Percentiles rank a stretch among this genome's conserved stretches.
Conservation (phyloP, 2,797 vertebrate species). For the Enteromius viviparus region DNA sequence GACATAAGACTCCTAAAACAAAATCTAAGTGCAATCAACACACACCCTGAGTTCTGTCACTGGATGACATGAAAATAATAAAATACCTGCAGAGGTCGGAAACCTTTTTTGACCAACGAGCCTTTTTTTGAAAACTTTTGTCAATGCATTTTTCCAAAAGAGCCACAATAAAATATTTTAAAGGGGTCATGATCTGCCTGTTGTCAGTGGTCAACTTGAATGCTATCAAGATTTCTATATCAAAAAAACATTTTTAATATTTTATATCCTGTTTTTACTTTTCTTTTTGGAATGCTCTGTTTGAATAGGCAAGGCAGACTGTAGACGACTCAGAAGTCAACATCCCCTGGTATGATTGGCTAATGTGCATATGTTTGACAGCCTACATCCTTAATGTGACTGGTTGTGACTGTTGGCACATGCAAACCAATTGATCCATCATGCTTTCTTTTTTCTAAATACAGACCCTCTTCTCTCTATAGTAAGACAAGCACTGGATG, state of each 20-base stretch:
- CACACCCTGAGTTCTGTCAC: neutral
- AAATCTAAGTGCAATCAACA: neutral
- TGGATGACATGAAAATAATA: neutral
- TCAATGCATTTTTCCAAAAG: neutral
- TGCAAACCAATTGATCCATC: no score
- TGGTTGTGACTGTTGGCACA: no score
- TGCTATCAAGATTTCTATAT: neutral
- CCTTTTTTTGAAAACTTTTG: neutral
- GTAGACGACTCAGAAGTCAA: neutral
- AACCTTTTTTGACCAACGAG: neutral
- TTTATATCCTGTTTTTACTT: neutral
- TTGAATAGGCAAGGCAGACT: neutral
- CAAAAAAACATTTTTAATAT: no score
- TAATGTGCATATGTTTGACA: neutral
- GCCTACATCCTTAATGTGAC: neutral
- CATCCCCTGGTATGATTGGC: neutral
- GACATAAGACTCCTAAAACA: slow-evolving; percentile 25
- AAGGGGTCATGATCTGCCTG: neutral
- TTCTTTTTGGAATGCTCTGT: neutral
- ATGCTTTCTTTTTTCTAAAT: no score
- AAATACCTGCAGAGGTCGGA: neutral
- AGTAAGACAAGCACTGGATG: neutral
- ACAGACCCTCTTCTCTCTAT: no score
- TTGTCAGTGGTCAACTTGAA: neutral
- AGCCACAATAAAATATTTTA: neutral